These are phyloP conservation scores for Chiridota heheva DNA, from an alignment of 35 echinoderm and acorn worm genomes.

Conservation along the genomic window DNA sequence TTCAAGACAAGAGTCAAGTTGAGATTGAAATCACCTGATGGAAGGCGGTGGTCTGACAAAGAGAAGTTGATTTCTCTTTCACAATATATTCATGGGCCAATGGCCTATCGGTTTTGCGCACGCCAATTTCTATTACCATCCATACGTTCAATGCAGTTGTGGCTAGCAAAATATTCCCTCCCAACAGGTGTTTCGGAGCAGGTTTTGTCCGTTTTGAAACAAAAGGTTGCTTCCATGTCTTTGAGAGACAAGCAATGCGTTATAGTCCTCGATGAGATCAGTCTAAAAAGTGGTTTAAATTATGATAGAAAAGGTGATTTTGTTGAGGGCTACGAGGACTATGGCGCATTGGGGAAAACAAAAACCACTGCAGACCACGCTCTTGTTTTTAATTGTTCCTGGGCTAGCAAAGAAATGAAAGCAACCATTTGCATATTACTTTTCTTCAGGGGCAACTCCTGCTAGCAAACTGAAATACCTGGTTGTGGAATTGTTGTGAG, in stretches of 20 bases:
- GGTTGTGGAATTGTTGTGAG: not conserved
- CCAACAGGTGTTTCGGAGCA: too few species aligned
- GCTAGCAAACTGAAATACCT: not conserved
- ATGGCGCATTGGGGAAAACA: not conserved
- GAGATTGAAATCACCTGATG: too few species aligned
- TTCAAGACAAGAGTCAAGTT: too few species aligned
- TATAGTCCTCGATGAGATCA: conserved; percentile 1
- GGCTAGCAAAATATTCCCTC: too few species aligned
- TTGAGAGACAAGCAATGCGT: not conserved
- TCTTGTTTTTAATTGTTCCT: not conserved
- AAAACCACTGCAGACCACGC: not conserved
- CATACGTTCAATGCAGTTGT: too few species aligned
- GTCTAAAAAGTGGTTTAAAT: not conserved
- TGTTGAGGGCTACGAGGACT: not conserved
- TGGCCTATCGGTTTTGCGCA: too few species aligned
- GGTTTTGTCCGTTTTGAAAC: too few species aligned
- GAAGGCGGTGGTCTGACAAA: too few species aligned
- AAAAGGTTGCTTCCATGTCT: too few species aligned
- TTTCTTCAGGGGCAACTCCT: not conserved
- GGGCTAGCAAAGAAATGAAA: conserved; percentile 13
- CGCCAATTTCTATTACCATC: too few species aligned
- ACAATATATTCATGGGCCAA: too few species aligned
- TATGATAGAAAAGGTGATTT: not conserved
- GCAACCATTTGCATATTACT: conserved; percentile 9
- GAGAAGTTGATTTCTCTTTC: too few species aligned